Evolutionary conservation across 2,888 invertebrate genomes (phyloP), one percentile per base, ranked within the genome.

Genomic region (Tachina fera): DNA sequence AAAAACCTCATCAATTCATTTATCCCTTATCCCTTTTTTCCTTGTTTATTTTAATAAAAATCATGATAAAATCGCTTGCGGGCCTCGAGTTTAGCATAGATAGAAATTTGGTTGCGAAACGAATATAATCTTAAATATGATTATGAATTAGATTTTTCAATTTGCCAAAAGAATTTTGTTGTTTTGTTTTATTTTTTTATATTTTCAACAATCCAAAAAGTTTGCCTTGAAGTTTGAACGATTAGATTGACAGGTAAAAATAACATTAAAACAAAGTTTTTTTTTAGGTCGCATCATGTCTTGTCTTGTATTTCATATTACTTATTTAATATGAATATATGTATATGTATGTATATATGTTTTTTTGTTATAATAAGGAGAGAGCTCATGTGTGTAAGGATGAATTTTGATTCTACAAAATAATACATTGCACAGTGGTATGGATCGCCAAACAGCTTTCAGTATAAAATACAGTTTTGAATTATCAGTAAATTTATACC

Each of bases 211-310:
- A 63, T 56, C 53, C 47, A 41, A 49, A 70, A 53, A 68, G 14
- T 63, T 65, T 65, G 71, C 51, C 61, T 56, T 51, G 56, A 53
- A 71, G 16, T 76, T 71, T 77, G 76, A 76, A 63, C 71, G 82
- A 78, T 84, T 81, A 72, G 80, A 84, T 82, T 78, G 81, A 82
- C 82, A 72, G 68, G 74, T 70, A 63, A 81, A 82, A 68, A 72
- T 65, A 51, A 45, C 47, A 67, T 76, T 65, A 58, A 49, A 75
- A 19, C 65, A 41, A 22, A 31, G 51, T 60, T 78, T 61, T 41
- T 58, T 16, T 39, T 74, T 65, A 47, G 4, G 5, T 16, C 19
- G 31, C 63, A 68, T 67, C 3, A 31, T 31, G 31, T 72, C 80
- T 76, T 61, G 49, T 45, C 6, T 31, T 31, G 53, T 79, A 70